Evolutionary conservation across 2,888 invertebrate species (phyloP).

Genomic region (Calliscelio sp.): DNA sequence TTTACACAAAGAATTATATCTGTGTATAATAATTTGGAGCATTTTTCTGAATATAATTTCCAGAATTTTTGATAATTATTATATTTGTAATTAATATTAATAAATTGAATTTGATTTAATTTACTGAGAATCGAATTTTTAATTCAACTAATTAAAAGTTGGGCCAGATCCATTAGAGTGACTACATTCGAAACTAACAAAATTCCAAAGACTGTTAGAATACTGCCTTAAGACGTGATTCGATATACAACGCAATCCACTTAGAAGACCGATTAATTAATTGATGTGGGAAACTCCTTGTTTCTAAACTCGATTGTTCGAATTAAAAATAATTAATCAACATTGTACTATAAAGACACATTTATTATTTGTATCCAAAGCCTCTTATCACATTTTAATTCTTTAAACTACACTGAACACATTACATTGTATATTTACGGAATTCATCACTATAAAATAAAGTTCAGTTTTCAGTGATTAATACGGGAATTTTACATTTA

Average conservation of each 20-base stretch:
- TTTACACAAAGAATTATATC: too few species aligned
- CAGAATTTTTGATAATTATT: too few species aligned
- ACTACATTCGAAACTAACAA: slow-evolving; percentile 10
- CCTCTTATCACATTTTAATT: not conserved
- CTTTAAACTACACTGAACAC: not conserved
- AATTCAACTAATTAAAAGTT: too few species aligned
- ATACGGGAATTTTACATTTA: too few species aligned
- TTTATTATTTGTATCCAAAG: slow-evolving; percentile 19
- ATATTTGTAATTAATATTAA: too few species aligned
- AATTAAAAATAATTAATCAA: slow-evolving; percentile 66
- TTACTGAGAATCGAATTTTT: too few species aligned
- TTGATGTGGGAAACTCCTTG: slow-evolving; percentile 66
- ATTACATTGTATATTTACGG: too few species aligned
- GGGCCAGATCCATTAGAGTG: not conserved
- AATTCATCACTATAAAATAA: too few species aligned
- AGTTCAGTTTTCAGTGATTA: too few species aligned
- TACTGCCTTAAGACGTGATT: slow-evolving; percentile 60
- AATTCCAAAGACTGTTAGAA: slow-evolving; percentile 59
- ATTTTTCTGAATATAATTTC: too few species aligned
- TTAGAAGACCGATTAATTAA: slow-evolving; percentile 69
- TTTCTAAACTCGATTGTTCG: slow-evolving; percentile 53
- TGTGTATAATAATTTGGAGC: too few species aligned
- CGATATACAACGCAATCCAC: slow-evolving; percentile 68
- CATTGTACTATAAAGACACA: slow-evolving; percentile 9
- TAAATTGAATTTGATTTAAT: too few species aligned